Evolutionary conservation across 2,797 vertebrate genomes (phyloP), one percentile per base, ranked within the genome.

Genomic region (Sebastes hubbsi): DNA sequence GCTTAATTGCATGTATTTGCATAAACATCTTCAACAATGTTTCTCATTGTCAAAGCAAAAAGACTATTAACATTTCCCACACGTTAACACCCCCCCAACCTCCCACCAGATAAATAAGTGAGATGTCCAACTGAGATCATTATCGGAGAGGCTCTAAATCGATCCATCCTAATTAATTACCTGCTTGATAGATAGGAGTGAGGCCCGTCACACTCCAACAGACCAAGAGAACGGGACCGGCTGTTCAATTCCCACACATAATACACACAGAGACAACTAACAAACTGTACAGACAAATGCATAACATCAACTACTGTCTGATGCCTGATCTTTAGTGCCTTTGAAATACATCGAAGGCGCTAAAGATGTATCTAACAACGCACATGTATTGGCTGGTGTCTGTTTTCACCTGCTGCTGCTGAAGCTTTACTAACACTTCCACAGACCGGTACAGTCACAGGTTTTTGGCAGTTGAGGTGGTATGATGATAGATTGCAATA

Each of bases 151-250:
- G 59, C 76, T 85, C 79, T 78, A 71, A 84, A 92, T 92, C 83
- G 78, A 93, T 91, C 81, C 34, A 80, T 88, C 77, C 88, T 90
- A 91, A 93, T 92, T 86, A 94, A 92, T 94, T 89, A 91, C 85
- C 89, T 80, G 72, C 77, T 80, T 90, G 87, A 88, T 86, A 73
- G 87, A 88, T 83, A 81, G 83, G 72, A 82, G 70, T 62, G 78
- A 78, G 49, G 74, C 42, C 74, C 25, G 52, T 85, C 87, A 89
- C 82, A 78, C 71, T 80, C 76, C 52, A 71, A 11, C 38, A 70
- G 56, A 69, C 74, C 59, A n/a, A 60, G 77, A 81, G 71, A 78
- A 67, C 20, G 34, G 27, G 18, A 24, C 71, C 8, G 5, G 38
- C 78, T 82, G 83, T 75, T 85, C 60, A 71, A 3, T 34, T 62